These are phyloP conservation scores for Ectropis crepuscularia DNA, from an alignment of 2,888 invertebrate species.

Conservation along the genomic window DNA sequence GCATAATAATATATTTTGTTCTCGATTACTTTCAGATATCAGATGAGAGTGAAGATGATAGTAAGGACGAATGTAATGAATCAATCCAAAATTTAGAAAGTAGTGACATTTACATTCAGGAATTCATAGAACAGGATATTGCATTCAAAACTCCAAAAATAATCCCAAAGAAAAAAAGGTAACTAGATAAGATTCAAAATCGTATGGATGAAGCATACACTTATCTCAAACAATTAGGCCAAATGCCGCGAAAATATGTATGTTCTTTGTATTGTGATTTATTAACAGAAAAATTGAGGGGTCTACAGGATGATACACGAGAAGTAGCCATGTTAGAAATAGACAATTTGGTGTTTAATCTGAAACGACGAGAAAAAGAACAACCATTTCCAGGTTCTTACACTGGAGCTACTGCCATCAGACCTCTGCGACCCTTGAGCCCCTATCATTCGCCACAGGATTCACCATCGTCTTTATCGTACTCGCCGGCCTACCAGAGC, in stretches of 20 bases:
- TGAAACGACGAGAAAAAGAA: conserved; percentile 14
- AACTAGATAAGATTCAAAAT: too few species aligned
- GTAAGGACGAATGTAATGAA: conserved; percentile 18
- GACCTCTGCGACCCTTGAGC: conserved; percentile 13
- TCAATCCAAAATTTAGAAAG: conserved; percentile 18
- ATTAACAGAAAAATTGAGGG: conserved; percentile 15
- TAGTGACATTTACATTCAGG: too few species aligned
- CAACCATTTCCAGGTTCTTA: conserved; percentile 13
- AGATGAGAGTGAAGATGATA: conserved; percentile 7
- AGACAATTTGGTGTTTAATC: conserved; percentile 15
- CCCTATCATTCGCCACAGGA: conserved; percentile 15
- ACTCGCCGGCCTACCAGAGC: too few species aligned
- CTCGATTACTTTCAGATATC: conserved; percentile 20
- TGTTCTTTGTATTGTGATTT: conserved; percentile 13
- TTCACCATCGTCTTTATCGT: conserved; percentile 7
- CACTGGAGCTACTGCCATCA: conserved; percentile 11
- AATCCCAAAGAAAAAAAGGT: conserved; percentile 17
- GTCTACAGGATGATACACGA: conserved; percentile 10
- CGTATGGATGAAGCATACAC: conserved; percentile 17
- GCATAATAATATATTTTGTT: conserved; percentile 4
- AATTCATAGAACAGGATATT: conserved; percentile 14
- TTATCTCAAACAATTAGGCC: conserved; percentile 10
- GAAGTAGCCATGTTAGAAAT: conserved; percentile 14
- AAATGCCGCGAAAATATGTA: conserved; percentile 16
- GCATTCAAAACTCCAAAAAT: conserved; percentile 19